A percentile compares a stretch with the other conserved stretches of the same genome.
Conservation (phyloP, 2,113 vertebrate genomes). For the Podiceps cristatus region DNA sequence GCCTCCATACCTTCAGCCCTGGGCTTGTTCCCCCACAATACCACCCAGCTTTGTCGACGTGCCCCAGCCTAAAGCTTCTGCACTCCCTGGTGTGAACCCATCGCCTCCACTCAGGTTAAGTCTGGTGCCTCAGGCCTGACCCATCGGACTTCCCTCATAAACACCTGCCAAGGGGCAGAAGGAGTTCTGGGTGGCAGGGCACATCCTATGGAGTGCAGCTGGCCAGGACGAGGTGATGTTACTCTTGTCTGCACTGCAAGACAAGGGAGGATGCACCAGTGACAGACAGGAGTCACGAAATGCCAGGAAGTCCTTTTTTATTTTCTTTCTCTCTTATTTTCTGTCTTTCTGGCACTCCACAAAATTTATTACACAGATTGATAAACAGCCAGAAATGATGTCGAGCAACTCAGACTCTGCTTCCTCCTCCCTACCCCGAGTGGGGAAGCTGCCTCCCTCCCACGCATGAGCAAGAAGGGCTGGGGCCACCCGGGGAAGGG, state of each 20-base stretch:
- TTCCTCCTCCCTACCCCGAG: slow-evolving; percentile 28
- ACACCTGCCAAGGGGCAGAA: not conserved
- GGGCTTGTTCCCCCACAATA: not conserved
- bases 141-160: not conserved
- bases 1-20: not conserved
- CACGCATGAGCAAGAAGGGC: slow-evolving; percentile 59
- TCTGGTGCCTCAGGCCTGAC: not conserved
- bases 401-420: not conserved
- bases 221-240: not conserved
- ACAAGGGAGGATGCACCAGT: not conserved
- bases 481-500: slow-evolving; percentile 54
- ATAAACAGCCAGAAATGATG: slow-evolving; percentile 40
- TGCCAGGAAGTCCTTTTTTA: not conserved
- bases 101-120: not conserved
- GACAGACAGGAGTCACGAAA: not conserved
- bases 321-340: not conserved
- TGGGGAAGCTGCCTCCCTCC: slow-evolving; percentile 63
- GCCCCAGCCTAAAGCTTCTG: not conserved
- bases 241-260: not conserved
- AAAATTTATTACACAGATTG: not conserved
- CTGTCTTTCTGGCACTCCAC: not conserved
- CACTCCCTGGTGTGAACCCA: not conserved
- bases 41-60: not conserved
- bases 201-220: not conserved
- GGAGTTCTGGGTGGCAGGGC: not conserved